phyloP scores from a whole-genome alignment of 2,888 invertebrate genomes.

The Parascotia fuliginaria region DNA sequence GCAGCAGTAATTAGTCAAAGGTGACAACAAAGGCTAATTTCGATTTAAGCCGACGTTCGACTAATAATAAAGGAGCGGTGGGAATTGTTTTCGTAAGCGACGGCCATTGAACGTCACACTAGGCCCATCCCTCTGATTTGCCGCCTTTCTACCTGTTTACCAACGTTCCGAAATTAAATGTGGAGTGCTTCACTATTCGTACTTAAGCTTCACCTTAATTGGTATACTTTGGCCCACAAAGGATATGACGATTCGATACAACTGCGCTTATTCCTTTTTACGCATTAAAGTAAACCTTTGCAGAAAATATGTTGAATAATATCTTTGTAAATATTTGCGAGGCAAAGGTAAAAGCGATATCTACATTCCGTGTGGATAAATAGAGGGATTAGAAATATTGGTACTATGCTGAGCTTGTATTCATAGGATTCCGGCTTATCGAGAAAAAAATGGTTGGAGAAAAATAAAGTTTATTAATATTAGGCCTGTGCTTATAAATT shows the following conservation, averaged over 20 bases:
- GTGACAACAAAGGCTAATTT: conserved; percentile 23
- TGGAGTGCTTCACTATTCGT: conserved; percentile 2
- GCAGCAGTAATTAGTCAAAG: conserved; percentile 3
- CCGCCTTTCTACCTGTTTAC: conserved; percentile 41
- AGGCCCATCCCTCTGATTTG: conserved; percentile 4
- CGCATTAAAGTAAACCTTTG: too few relatives aligned
- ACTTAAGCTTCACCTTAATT: conserved; percentile 10
- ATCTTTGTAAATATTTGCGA: too few relatives aligned
- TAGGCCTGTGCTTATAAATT: too few relatives aligned
- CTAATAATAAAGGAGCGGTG: conserved; percentile 16
- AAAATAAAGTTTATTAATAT: too few relatives aligned
- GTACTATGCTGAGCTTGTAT: too few relatives aligned
- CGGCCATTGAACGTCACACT: background rate
- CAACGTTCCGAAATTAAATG: conserved; percentile 35
- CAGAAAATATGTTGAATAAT: too few relatives aligned
- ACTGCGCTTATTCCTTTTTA: conserved; percentile 7
- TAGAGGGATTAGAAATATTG: too few relatives aligned
- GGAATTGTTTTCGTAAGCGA: conserved; percentile 21
- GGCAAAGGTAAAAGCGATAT: too few relatives aligned
- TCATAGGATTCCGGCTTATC: too few relatives aligned
- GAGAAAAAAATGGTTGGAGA: too few relatives aligned
- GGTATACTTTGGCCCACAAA: conserved; percentile 11
- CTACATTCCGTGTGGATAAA: too few relatives aligned
- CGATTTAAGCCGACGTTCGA: conserved; percentile 8
- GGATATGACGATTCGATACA: conserved; percentile 9